These are phyloP conservation scores for Plutomurus gul DNA, from an alignment of 1,140 invertebrate genomes.

Conservation along the genomic window DNA sequence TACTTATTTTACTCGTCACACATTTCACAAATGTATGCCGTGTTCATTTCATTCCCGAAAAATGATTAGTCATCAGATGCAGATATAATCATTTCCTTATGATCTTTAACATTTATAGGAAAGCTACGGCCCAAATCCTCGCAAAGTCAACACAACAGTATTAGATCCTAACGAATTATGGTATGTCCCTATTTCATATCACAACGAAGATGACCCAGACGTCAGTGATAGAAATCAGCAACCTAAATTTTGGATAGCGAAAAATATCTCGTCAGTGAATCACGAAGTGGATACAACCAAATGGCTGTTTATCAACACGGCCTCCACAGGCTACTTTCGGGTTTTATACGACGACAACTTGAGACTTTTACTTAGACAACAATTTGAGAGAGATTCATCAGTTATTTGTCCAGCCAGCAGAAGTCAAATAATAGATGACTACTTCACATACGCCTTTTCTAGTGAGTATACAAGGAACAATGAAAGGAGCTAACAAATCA, in stretches of 20 bases:
- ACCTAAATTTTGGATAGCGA: slow-evolving; percentile 67
- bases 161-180: slow-evolving; percentile 59
- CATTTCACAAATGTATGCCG: too few species aligned
- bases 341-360: slow-evolving; percentile 39
- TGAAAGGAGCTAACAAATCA: neutral
- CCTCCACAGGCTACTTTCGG: slow-evolving; percentile 36
- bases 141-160: slow-evolving; percentile 54
- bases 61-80: neutral
- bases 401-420: slow-evolving; percentile 5
- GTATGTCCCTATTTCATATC: slow-evolving; percentile 65
- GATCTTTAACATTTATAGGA: neutral
- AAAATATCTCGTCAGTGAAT: neutral
- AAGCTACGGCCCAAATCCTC: slow-evolving; percentile 8
- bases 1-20: too few species aligned
- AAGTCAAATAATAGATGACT: slow-evolving; percentile 38
- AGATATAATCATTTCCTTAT: neutral
- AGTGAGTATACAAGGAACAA: neutral
- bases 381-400: neutral
- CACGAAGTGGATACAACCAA: neutral
- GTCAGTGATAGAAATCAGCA: slow-evolving; percentile 68
- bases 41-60: neutral
- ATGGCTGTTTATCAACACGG: slow-evolving; percentile 8
- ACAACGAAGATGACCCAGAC: slow-evolving; percentile 56
- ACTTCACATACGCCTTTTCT: slow-evolving; percentile 15
- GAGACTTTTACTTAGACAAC: neutral